Evolutionary conservation across 2,113 vertebrate genomes (phyloP), one percentile per base, ranked within the genome.

Genomic region (Toxostoma redivivum): DNA sequence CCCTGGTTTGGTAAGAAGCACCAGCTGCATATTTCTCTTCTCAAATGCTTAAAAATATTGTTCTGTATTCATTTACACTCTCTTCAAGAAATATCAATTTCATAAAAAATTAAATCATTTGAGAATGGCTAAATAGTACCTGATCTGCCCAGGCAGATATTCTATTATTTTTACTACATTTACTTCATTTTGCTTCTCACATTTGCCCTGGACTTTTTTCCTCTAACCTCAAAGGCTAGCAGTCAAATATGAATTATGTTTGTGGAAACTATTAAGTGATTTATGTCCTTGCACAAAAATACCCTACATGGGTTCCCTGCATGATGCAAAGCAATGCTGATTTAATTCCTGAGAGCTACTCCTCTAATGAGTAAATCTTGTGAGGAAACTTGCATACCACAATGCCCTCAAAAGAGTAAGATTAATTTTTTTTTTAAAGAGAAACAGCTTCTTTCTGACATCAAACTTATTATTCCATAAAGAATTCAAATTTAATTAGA

Each of bases 401-500:
- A 60, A 7, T 64, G 71, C 35, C 37, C 78, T 91, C 73, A 81
- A 72, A 95, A 40, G 35, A 84, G 12, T 57, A 48, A 81, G 30
- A 40, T 31, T 57, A 84, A 27, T 16, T 6, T 15, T 76, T 86
- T 86, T 48, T 86, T 25, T 15, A 42, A 94, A 88, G 53, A 71
- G 31, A 95, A 76, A 84, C 6, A 53, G 28, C 51, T 96, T 90
- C 20, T 80, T 96, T 91, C 53, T 82, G 77, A 86, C 3, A 37
- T 78, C 81, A 92, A 95, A 90, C 8, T 89, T 94, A 74, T 35
- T 30, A 22, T 83, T 93, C 94, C 91, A 88, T 71, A 94, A 93
- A 38, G 16, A 93, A 88, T 71, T 92, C 6, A 95, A 81, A 87
- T 90, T 96, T 93, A 92, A 95, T 95, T 96, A 92, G n/a, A 88